Conservation (phyloP, 2,113 vertebrate genomes). For the Lota lota region DNA sequence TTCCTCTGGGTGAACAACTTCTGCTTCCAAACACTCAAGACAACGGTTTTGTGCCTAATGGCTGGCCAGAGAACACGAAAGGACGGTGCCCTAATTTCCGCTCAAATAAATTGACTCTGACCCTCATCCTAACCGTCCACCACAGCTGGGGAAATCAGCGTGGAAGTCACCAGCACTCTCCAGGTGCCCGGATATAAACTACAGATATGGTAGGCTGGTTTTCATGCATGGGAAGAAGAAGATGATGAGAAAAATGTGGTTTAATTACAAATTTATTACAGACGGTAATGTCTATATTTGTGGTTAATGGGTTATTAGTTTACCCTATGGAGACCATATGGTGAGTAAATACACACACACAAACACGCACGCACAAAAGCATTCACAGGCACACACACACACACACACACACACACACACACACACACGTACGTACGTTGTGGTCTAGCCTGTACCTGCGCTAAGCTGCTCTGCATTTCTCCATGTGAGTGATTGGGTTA, state of each 20-base stretch:
- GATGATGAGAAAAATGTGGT: neutral
- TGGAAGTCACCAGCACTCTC: too few relatives aligned
- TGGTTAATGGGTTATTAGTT: slow-evolving; percentile 1
- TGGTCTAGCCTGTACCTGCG: slow-evolving; percentile 32
- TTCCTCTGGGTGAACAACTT: slow-evolving; percentile 35
- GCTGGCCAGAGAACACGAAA: neutral
- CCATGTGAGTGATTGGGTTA: slow-evolving; percentile 55
- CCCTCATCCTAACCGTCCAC: too few relatives aligned
- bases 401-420: neutral
- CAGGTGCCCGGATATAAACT: too few relatives aligned
- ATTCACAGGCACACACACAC: slow-evolving; percentile 3
- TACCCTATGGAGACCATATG: neutral
- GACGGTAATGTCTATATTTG: neutral
- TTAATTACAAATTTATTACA: neutral
- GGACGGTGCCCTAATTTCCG: neutral
- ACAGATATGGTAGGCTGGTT: too few relatives aligned
- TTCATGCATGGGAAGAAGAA: too few relatives aligned
- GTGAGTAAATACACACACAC: neutral
- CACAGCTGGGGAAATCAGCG: too few relatives aligned
- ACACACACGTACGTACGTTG: neutral
- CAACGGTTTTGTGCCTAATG: neutral
- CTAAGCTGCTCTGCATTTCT: slow-evolving; percentile 35
- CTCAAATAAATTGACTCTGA: neutral
- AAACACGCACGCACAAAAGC: neutral
- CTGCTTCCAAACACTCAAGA: slow-evolving; percentile 10